A percentile compares a stretch with the other conserved stretches of the same genome.
Evolutionary conservation across 2,888 invertebrate genomes (phyloP).

Genomic region (Clostera curtula): DNA sequence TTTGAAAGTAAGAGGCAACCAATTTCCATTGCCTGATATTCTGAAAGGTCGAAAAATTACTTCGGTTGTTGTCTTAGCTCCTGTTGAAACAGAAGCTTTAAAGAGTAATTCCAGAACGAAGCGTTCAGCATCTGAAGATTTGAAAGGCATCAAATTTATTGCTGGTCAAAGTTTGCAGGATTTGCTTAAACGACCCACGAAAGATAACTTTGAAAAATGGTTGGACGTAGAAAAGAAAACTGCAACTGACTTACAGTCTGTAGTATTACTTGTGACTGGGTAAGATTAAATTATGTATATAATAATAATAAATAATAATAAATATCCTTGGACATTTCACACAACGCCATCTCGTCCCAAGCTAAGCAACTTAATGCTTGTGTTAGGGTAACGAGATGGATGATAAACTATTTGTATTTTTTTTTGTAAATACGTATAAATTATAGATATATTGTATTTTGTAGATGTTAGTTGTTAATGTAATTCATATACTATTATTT

Average conservation of each 20-base stretch:
- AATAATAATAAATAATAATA: too few relatives aligned
- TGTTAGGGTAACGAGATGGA: too few relatives aligned
- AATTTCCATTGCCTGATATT: conserved; percentile 88
- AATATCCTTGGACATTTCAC: too few relatives aligned
- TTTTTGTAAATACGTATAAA: neutral
- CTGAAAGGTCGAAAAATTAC: conserved; percentile 85
- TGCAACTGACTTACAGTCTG: conserved; percentile 84
- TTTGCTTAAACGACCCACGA: conserved; percentile 82
- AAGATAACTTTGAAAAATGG: conserved; percentile 87
- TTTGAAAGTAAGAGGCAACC: conserved; percentile 87
- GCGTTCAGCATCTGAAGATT: conserved; percentile 70
- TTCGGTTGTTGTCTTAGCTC: conserved; percentile 89
- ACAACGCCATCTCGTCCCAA: too few relatives aligned
- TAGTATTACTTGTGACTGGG: conserved; percentile 88
- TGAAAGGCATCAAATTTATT: conserved; percentile 82
- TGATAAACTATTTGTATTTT: too few relatives aligned
- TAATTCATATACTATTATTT: conserved; percentile 7
- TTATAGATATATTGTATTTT: neutral
- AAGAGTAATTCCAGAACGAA: conserved; percentile 65
- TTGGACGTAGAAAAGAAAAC: conserved; percentile 85
- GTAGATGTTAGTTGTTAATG: conserved; percentile 4
- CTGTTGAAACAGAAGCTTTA: conserved; percentile 82
- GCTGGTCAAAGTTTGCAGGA: conserved; percentile 85
- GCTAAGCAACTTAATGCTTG: too few relatives aligned
- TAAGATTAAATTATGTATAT: too few relatives aligned